phyloP scores from a whole-genome alignment of 2,888 invertebrate species.

The Mycogona germanica region DNA sequence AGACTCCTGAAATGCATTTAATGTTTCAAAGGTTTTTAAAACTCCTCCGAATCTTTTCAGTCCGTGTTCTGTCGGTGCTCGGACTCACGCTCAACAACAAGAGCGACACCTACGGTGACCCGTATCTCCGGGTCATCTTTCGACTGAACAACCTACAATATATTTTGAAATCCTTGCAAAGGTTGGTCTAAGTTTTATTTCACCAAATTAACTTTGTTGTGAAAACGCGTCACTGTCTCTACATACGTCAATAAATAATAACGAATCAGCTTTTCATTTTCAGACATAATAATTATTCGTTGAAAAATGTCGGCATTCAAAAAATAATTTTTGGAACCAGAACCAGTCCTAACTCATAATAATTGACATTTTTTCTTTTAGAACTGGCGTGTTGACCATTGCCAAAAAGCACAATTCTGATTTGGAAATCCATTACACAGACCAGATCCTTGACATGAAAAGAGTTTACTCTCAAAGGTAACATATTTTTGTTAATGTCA shows the following conservation, averaged over 20 bases:
- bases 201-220: not conserved
- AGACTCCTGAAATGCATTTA: constrained; percentile 31
- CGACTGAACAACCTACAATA: constrained; percentile 91
- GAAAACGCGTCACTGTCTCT: too few relatives aligned
- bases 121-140: constrained; percentile 60
- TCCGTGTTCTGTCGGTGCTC: constrained; percentile 77
- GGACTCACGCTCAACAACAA: constrained; percentile 80
- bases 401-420: constrained; percentile 58
- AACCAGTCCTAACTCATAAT: not conserved
- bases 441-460: constrained; percentile 74
- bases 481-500: constrained; percentile 2
- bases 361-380: constrained; percentile 25
- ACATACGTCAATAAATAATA: too few relatives aligned
- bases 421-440: constrained; percentile 72
- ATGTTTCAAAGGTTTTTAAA: not conserved
- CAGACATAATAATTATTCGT: too few relatives aligned
- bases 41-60: constrained; percentile 38
- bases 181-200: constrained; percentile 36
- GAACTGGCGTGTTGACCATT: constrained; percentile 60
- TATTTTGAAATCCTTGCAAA: constrained; percentile 78
- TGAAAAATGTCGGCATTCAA: not conserved
- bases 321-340: not conserved
- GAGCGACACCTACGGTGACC: constrained; percentile 81
- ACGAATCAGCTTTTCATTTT: too few relatives aligned
- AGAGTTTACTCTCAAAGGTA: constrained; percentile 47